Conservation (phyloP, 2,888 invertebrate species). For the Pardosa pseudoannulata region DNA sequence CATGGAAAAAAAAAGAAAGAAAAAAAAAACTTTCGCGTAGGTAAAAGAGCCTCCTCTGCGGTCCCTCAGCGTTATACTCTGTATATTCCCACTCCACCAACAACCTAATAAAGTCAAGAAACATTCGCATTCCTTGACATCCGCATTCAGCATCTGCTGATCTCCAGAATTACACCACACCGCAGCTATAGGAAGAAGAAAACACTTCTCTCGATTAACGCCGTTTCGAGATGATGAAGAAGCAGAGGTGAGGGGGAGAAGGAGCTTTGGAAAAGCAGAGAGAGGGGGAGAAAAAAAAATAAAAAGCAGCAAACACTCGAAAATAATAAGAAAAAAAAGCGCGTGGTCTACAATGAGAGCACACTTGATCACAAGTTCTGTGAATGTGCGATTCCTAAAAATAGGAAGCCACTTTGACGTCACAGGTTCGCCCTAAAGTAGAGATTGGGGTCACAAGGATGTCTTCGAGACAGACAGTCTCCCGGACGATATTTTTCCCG, state of each 20-base stretch:
- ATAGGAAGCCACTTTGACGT: constrained; percentile 10
- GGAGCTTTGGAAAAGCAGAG: too few relatives aligned
- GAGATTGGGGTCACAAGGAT: constrained; percentile 58
- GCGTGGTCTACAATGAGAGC: not conserved
- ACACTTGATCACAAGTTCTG: not conserved
- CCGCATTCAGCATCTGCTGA: not conserved
- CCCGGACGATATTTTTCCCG: not conserved
- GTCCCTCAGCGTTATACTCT: too few relatives aligned
- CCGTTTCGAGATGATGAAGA: not conserved
- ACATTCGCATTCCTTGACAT: not conserved
- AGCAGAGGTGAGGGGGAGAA: too few relatives aligned
- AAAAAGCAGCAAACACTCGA: not conserved
- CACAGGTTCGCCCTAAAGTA: constrained; percentile 1
- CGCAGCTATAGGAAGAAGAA: not conserved
- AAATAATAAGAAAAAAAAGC: too few relatives aligned
- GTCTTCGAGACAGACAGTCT: constrained; percentile 42
- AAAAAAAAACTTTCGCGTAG: too few relatives aligned
- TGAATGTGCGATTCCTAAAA: constrained; percentile 13
- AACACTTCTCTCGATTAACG: not conserved
- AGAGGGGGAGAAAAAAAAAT: not conserved
- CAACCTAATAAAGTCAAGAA: not conserved
- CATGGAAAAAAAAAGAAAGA: too few relatives aligned
- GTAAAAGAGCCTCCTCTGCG: too few relatives aligned
- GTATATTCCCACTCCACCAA: too few relatives aligned
- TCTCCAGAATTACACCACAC: not conserved